Base-by-base conservation (phyloP, 2,113 vertebrate species). In the Protomyctophum bolini region DNA sequence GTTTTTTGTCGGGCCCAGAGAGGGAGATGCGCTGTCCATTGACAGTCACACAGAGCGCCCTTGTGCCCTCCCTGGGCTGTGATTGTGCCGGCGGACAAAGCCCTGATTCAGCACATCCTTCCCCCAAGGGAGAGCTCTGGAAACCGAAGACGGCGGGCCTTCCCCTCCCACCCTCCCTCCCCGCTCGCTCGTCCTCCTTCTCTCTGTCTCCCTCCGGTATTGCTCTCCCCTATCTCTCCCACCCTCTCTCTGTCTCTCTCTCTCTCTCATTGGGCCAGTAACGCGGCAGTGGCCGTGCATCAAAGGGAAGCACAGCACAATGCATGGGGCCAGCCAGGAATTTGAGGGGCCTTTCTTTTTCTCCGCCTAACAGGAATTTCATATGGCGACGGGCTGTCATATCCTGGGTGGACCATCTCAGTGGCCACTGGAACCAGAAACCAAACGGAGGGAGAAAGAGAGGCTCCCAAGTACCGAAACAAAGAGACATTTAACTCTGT, bases 271-370 rank as follows among this genome's bases (percentile, higher is more conserved):
- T 41, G 80, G 88, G 84, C 86, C 88, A 86, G 69, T 83, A 85
- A 85, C 82, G 85, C 91, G 78, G 84, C 90, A 90, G 87, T 81
- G 76, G 81, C 78, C 79, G n/a, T 67, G 81, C 89, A 92, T 93
- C 90, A 93, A 94, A 94, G 92, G 82, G 88, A 92, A 83, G 85
- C 72, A 65, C 67, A 83, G 83, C 88, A 91, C 91, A 93, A 91
- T 90, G 87, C 83, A 70, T 90, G 77, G 68, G 84, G 77, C 85
- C 82, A 82, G 88, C 73, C 85, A 89, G 89, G 91, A 92, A 90
- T 92, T 90, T 81, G 79, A 83, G 76, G 70, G 80, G 64, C 61
- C 82, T 81, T 71, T 77, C 76, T 72, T 51, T 57, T 57, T 84
- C 67, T 63, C 72, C 0, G 15, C 14, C 45, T 75, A 81, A 77